Evolutionary conservation across 2,797 vertebrate genomes (phyloP).

Genomic region (Sphenopsis melanotis): DNA sequence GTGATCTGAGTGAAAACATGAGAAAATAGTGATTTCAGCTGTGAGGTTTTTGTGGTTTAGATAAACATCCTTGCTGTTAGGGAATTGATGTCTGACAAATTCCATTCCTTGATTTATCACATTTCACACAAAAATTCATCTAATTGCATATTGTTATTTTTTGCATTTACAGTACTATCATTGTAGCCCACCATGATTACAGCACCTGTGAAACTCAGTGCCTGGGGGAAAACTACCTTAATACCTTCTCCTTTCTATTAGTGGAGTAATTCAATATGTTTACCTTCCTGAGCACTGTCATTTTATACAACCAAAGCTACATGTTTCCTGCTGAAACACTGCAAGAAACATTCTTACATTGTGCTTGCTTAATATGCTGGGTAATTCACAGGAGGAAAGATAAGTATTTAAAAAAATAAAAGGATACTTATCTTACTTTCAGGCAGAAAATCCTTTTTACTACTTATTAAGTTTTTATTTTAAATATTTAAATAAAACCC

Average conservation of each 20-base stretch:
- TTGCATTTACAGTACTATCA: conserved; percentile 29
- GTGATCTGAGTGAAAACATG: background rate
- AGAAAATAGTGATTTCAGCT: conserved; percentile 25
- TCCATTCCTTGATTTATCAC: conserved; percentile 46
- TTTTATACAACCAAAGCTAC: background rate
- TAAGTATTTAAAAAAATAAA: background rate
- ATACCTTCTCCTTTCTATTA: background rate
- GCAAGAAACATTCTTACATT: background rate
- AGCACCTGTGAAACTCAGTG: conserved; percentile 38
- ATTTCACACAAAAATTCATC: conserved; percentile 45
- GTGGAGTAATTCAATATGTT: conserved; percentile 1
- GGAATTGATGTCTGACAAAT: conserved; percentile 38
- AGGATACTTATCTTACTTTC: background rate
- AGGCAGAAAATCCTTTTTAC: background rate
- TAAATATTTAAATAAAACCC: background rate
- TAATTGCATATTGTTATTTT: conserved; percentile 42
- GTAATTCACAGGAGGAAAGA: background rate
- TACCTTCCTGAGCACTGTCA: background rate
- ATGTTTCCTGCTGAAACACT: conserved; percentile 8
- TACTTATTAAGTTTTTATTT: background rate
- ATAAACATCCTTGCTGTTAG: conserved; percentile 25
- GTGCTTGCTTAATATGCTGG: background rate
- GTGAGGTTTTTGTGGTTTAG: background rate
- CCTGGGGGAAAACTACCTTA: conserved; percentile 38
- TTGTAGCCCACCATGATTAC: conserved; percentile 17